Evolutionary conservation across 2,113 vertebrate genomes (phyloP), one percentile per base, ranked within the genome.

Genomic region (Anser brachyrhynchus): DNA sequence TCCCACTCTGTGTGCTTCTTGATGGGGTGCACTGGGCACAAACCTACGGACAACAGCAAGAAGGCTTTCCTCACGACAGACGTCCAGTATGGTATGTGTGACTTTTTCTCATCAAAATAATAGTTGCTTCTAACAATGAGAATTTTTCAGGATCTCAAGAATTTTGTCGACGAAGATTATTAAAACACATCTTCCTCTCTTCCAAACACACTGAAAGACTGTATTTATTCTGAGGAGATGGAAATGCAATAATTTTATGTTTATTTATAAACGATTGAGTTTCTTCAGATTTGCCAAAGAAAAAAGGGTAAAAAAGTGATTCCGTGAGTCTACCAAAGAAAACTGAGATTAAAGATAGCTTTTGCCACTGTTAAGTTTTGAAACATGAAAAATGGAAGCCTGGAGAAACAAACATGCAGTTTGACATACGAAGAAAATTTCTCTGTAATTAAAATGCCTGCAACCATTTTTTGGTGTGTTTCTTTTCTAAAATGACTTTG

Each of bases 371-470:
- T 91, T 92, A 66, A 41, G 26, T 84, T 84, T 95, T 87, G 43
- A 55, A 72, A 55, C 64, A 80, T 11, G 22, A 51, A 92, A 84
- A 78, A 82, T 62, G 49, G 80, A 84, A 84, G 80, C 77, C 64
- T 91, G 66, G 80, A 93, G 84, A 92, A 92, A 92, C 77, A 90
- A 87, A 66, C 25, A 41, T 37, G 11, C 44, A 87, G 54, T 87
- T 86, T 89, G 86, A 86, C 86, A 93, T 43, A 17, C 61, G 54
- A 94, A 89, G 93, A 92, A 29, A 71, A 62, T 89, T 92, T 92
- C 51, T 90, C 37, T 22, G 22, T 94, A 93, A 93, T 92, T 93
- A 92, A 96, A 96, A 92, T 54, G 80, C 93, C 86, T 62, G 83
- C 51, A 92, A 87, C 62, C 62, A 37, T 65, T 88, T 88, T 85